These are phyloP conservation scores for Pimpla rufipes DNA, from an alignment of 2,888 invertebrate genomes.

Conservation along the genomic window DNA sequence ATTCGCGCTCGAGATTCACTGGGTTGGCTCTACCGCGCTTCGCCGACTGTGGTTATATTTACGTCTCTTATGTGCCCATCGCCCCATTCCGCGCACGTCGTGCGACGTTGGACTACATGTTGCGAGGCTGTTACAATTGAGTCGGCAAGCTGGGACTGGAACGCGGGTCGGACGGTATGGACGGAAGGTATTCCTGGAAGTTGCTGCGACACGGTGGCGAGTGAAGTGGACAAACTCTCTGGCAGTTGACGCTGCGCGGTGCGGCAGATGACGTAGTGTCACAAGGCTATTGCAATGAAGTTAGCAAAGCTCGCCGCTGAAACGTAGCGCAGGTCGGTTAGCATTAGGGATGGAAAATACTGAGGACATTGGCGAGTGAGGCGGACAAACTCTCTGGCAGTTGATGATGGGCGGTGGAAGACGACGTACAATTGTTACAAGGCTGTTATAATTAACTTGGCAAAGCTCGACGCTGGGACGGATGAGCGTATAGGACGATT, in stretches of 20 bases:
- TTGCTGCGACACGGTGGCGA: slow-evolving; percentile 54
- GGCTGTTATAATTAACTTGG: too few species aligned
- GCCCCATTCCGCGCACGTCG: slow-evolving; percentile 2
- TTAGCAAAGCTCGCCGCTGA: too few species aligned
- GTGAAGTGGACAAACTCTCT: slow-evolving; percentile 33
- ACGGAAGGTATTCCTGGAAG: slow-evolving; percentile 58
- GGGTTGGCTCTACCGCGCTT: slow-evolving; percentile 9
- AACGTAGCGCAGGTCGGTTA: too few species aligned
- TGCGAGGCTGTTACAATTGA: slow-evolving; percentile 64
- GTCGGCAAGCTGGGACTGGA: slow-evolving; percentile 39
- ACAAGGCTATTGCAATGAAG: too few species aligned
- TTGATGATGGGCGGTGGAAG: too few species aligned
- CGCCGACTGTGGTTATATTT: slow-evolving; percentile 20
- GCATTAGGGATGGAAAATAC: too few species aligned
- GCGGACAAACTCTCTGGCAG: too few species aligned
- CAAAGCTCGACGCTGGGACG: too few species aligned
- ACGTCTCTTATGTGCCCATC: slow-evolving; percentile 23
- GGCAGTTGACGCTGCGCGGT: slow-evolving; percentile 60
- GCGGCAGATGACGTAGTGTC: slow-evolving; percentile 64
- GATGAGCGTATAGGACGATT: too few species aligned
- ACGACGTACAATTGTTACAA: too few species aligned
- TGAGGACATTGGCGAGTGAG: too few species aligned
- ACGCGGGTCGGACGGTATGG: slow-evolving; percentile 38
- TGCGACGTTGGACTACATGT: slow-evolving; percentile 52
- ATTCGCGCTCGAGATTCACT: slow-evolving; percentile 26